Percentiles rank a stretch among this genome's conserved stretches.
These are phyloP conservation scores for Anoncus sp. DNA, from an alignment of 2,888 invertebrate species.

Conservation along the genomic window DNA sequence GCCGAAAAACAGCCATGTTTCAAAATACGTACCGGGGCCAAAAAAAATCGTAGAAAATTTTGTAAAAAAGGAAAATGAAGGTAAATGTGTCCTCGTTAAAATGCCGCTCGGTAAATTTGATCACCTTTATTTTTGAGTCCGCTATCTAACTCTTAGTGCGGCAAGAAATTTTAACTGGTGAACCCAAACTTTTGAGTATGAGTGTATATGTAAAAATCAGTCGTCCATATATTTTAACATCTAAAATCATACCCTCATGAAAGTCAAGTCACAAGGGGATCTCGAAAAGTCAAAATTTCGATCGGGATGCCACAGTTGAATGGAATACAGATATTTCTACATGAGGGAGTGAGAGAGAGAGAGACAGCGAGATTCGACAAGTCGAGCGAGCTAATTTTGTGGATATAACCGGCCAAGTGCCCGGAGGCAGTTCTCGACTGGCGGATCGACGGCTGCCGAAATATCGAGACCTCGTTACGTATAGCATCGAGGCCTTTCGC, in stretches of 20 bases:
- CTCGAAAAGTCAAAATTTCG: conserved; percentile 7
- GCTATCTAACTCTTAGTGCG: too few species aligned
- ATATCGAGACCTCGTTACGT: conserved; percentile 51
- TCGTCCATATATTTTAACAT: neutral
- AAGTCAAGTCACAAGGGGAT: neutral
- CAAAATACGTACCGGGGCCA: too few species aligned
- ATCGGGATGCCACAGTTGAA: neutral
- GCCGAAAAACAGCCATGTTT: too few species aligned
- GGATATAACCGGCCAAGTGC: conserved; percentile 34
- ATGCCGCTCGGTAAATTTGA: too few species aligned
- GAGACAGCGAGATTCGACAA: conserved; percentile 8
- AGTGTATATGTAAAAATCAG: conserved; percentile 9
- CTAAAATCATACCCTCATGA: neutral
- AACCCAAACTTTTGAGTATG: neutral
- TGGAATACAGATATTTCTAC: neutral
- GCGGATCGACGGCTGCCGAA: conserved; percentile 55
- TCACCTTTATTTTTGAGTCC: too few species aligned
- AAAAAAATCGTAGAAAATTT: too few species aligned
- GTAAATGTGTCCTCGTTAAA: too few species aligned
- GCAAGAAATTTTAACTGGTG: too few species aligned
- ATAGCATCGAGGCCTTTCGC: conserved; percentile 14
- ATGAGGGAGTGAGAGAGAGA: neutral
- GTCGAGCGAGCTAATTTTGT: conserved; percentile 50
- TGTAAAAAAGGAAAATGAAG: too few species aligned
- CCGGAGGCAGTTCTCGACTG: conserved; percentile 45